Evolutionary conservation across 2,113 vertebrate genomes (phyloP).

Genomic region (Chunga burmeisteri): DNA sequence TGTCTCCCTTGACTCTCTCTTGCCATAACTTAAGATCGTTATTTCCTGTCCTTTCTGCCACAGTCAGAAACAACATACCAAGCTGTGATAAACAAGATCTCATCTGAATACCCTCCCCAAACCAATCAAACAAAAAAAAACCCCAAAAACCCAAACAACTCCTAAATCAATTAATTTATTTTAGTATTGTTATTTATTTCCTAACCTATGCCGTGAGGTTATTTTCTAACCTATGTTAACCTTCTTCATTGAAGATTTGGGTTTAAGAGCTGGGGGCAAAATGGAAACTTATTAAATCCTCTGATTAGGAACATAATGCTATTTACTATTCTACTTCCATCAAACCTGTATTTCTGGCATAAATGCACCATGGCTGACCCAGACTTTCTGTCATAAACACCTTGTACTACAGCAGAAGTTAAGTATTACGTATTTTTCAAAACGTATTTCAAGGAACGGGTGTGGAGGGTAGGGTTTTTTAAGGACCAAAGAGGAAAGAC

Average conservation of each 20-base stretch:
- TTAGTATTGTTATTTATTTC: not conserved
- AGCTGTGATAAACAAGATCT: not conserved
- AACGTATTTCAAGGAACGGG: conserved; percentile 15
- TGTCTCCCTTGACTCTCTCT: not conserved
- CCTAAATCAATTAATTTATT: not conserved
- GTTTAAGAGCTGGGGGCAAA: not conserved
- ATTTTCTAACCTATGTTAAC: not conserved
- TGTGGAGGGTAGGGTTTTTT: not conserved
- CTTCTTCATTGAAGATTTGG: not conserved
- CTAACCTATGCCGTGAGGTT: not conserved
- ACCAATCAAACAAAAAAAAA: not conserved
- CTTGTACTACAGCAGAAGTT: not conserved
- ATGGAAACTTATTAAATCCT: not conserved
- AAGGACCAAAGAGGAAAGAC: not conserved
- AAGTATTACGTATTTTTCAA: not conserved
- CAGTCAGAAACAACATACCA: not conserved
- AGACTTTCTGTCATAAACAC: not conserved
- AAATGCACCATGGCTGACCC: not conserved
- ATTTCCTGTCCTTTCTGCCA: not conserved
- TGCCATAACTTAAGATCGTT: not conserved
- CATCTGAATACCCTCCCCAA: not conserved
- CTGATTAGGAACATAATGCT: not conserved
- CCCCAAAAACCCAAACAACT: not conserved
- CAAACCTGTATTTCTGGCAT: not conserved
- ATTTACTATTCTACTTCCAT: not conserved